phyloP scores from a whole-genome alignment of 1,140 invertebrate species.

The Heliconius melpomene region DNA sequence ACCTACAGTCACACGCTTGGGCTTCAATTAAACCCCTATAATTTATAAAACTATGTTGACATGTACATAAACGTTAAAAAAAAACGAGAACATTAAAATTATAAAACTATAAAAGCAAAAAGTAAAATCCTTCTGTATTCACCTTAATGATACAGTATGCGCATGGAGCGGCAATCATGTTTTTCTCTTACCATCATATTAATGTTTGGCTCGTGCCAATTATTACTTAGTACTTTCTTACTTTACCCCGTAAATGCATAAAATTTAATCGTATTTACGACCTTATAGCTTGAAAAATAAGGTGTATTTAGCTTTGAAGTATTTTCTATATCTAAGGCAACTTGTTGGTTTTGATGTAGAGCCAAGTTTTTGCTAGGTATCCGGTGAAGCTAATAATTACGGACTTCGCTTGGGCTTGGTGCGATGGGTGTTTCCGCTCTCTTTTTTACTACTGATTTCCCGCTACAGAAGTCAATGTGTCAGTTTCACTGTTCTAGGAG shows the following conservation, averaged over 20 bases:
- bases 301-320: slow-evolving; percentile 25
- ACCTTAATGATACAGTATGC: slow-evolving; percentile 44
- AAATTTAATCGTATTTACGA: slow-evolving; percentile 21
- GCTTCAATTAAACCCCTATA: neutral
- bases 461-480: slow-evolving; percentile 53
- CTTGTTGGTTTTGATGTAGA: slow-evolving; percentile 38
- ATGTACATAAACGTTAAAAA: neutral
- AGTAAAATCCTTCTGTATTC: slow-evolving; percentile 34
- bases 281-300: neutral
- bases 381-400: slow-evolving; percentile 67
- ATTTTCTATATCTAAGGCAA: neutral
- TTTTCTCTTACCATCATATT: slow-evolving; percentile 58
- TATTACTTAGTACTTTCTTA: slow-evolving; percentile 60
- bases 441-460: slow-evolving; percentile 57
- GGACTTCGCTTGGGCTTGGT: slow-evolving; percentile 49
- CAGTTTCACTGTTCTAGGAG: slow-evolving; percentile 45
- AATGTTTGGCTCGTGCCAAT: slow-evolving; percentile 62
- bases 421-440: slow-evolving; percentile 61
- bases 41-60: slow-evolving; percentile 1
- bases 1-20: no score
- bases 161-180: slow-evolving; percentile 46
- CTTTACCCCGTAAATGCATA: slow-evolving; percentile 25
- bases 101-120: slow-evolving; percentile 7
- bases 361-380: slow-evolving; percentile 67
- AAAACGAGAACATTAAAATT: neutral